A percentile compares a stretch with the other conserved stretches of the same genome.
Evolutionary conservation across 2,113 vertebrate species (phyloP).

Genomic region (Lophius piscatorius): DNA sequence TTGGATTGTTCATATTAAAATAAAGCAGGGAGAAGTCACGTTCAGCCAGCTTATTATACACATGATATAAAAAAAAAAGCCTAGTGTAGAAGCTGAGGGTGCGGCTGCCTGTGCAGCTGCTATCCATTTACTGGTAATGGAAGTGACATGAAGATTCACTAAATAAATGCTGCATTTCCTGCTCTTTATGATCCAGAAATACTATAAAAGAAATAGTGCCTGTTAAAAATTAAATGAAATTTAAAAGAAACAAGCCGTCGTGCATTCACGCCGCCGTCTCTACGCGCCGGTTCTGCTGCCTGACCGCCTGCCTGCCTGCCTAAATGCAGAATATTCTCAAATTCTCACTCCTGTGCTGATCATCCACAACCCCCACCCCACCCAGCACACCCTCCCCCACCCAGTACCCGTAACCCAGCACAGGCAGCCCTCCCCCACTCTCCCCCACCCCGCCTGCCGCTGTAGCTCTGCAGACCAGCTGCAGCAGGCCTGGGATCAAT

Average conservation of each 20-base stretch:
- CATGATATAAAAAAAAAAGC: constrained; percentile 38
- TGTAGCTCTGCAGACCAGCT: constrained; percentile 58
- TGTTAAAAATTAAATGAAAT: background rate
- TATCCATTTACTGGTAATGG: constrained; percentile 40
- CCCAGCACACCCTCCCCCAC: constrained; percentile 30
- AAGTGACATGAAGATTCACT: constrained; percentile 51
- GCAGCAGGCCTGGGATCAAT: constrained; percentile 58
- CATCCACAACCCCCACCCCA: constrained; percentile 43
- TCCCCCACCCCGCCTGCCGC: constrained; percentile 25
- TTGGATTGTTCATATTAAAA: too few species aligned
- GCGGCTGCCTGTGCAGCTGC: constrained; percentile 46
- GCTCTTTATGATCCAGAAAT: background rate
- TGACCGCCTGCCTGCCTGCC: constrained; percentile 20
- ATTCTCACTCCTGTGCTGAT: constrained; percentile 55
- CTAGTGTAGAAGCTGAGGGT: constrained; percentile 29
- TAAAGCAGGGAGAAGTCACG: constrained; percentile 10
- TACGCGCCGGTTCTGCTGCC: constrained; percentile 1
- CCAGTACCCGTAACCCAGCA: constrained; percentile 39
- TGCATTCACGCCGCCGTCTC: constrained; percentile 10
- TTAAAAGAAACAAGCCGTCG: constrained; percentile 25
- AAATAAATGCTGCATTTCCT: constrained; percentile 29
- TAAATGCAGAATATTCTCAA: constrained; percentile 50
- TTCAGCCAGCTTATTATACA: constrained; percentile 24
- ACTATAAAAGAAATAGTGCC: too few species aligned
- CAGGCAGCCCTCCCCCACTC: constrained; percentile 21